Percentiles rank a stretch among this genome's conserved stretches.
These are phyloP conservation scores for Leptopilina clavipes DNA, from an alignment of 1,140 invertebrate species.

Conservation along the genomic window DNA sequence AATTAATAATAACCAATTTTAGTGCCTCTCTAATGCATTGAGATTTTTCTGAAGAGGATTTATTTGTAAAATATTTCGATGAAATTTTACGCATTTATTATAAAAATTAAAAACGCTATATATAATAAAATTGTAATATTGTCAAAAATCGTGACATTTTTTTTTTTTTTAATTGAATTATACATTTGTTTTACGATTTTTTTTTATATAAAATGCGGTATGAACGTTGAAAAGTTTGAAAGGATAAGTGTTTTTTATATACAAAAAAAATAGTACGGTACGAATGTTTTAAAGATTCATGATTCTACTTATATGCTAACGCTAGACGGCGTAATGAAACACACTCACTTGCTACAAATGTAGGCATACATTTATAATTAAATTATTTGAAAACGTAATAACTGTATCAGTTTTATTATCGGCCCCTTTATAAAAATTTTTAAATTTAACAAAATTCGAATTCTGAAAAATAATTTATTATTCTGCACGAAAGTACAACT, in stretches of 20 bases:
- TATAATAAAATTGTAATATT: not conserved
- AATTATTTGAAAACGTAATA: slow-evolving; percentile 13
- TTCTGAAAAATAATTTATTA: no score
- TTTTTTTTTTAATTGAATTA: not conserved
- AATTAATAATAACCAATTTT: slow-evolving; percentile 28
- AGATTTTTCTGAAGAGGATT: not conserved
- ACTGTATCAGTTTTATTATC: not conserved
- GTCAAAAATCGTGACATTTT: not conserved
- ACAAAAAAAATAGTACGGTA: not conserved
- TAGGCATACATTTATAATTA: slow-evolving; percentile 31
- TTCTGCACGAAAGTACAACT: no score
- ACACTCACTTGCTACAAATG: slow-evolving; percentile 28
- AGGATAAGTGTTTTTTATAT: slow-evolving; percentile 7
- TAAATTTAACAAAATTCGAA: not conserved
- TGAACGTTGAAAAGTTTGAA: not conserved
- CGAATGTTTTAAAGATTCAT: slow-evolving; percentile 1
- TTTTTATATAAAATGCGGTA: not conserved
- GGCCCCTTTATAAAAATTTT: not conserved
- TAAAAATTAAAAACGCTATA: not conserved
- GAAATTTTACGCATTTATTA: slow-evolving; percentile 1
- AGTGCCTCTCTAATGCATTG: not conserved
- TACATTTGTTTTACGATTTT: not conserved
- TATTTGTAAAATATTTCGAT: slow-evolving; percentile 17
- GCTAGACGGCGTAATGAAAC: slow-evolving; percentile 18
- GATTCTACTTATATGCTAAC: slow-evolving; percentile 30